phyloP scores from a whole-genome alignment of 2,113 vertebrate genomes.

The Thinocorus orbignyianus region DNA sequence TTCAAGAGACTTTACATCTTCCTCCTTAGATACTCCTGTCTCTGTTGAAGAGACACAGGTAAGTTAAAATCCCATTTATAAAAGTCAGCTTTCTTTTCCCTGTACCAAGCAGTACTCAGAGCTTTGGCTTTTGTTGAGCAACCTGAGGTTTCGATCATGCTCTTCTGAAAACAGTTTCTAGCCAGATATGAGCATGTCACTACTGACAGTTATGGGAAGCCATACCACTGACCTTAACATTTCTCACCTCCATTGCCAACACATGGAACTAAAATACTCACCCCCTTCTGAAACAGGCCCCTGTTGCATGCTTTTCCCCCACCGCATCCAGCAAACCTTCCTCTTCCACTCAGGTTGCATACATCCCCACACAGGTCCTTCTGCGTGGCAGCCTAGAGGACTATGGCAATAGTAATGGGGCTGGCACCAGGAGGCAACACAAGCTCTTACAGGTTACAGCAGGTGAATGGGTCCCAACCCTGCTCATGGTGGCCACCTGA shows the following conservation, averaged over 20 bases:
- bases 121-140: not conserved
- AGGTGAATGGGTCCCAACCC: not conserved
- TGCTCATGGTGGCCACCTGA: not conserved
- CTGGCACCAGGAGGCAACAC: not conserved
- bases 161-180: not conserved
- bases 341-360: not conserved
- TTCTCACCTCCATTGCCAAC: not conserved
- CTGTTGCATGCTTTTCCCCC: not conserved
- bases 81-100: not conserved
- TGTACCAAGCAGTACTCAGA: not conserved
- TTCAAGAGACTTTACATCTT: not conserved
- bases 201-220: not conserved
- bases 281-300: not conserved
- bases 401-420: not conserved
- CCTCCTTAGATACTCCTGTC: not conserved
- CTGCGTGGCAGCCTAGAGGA: not conserved
- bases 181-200: not conserved
- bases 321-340: not conserved
- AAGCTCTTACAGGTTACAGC: not conserved
- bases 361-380: not conserved
- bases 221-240: not conserved
- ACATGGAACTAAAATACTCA: not conserved
- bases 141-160: not conserved
- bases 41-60: not conserved
- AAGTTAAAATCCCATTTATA: not conserved